Base-by-base conservation (phyloP, 37 sponge, comb jelly and placozoan genomes). In the Halisarca cf. caerulea region DNA sequence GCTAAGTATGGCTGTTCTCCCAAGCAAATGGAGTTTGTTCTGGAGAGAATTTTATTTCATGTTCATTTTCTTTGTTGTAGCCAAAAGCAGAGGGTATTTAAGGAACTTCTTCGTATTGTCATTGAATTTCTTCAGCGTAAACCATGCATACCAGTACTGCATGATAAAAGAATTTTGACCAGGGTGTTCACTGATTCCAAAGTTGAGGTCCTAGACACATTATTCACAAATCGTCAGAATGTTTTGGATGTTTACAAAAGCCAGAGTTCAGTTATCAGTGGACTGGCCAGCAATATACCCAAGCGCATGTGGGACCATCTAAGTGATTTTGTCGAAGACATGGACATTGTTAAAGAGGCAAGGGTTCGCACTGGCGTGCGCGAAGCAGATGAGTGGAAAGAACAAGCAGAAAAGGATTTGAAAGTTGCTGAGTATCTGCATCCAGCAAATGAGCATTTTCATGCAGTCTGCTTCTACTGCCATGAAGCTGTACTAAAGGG, bases 401-500 rank as follows among this genome's bases (percentile, higher is more conserved):
- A 36, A 36, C 44, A 41, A 6, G 77, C 77, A 20, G 24, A 74
- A 41, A 74, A 44, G 17, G 77, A 74, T 40, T 37, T 74, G 7
- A 2, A 74, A 44, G 23, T 74, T 20, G 77, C 77, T 41, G 25
- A 74, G 11, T 44, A 74, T 37, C 36, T 74, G 21, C 42, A 40
- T 9, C 44, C 21, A 18, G 44, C 25, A 74, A 17, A 40, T 20
- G 36, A 74, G 42, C 87, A 78, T 79, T 87, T 87, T 30, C 82
- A 75, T 42, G 80, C 85, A 2, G 57, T 92, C 35, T 92, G 93
- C 83, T 92, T 92, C 32, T 72, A 88, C 3, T 80, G 87, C 41
- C 90, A 89, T 86, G 93, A 89, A 18, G 82, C 61, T 23, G 87
- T 84, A 0, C 90, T 89, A 43, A 92, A 92, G 74, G 73, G 86